Evolutionary conservation across 2,888 invertebrate species (phyloP), one percentile per base, ranked within the genome.

Genomic region (Abscondita cerata): DNA sequence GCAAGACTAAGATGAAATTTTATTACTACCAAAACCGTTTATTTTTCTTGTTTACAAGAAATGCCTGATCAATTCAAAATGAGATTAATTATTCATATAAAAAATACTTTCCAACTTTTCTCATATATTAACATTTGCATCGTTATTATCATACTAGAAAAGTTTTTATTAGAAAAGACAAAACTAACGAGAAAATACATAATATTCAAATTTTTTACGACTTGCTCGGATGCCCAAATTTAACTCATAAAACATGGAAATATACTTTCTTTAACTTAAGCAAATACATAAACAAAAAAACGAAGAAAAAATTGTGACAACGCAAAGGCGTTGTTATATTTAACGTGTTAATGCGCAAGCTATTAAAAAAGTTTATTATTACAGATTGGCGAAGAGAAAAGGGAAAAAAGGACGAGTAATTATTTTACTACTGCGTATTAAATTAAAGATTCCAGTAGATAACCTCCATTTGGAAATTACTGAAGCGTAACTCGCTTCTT

Each of bases 201-300:
- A 41, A 41, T 41, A 41, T 44, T 44, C 44, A 44, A 44, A 44
- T 18, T 44, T 44, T 44, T 44, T 44, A 44, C 44, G 44, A 44
- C 44, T 6, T n/a, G 18, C 18, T 2, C 2, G 18, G 44, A 16
- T 44, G 16, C 18, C n/a, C 44, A 44, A 19, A 44, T 44, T 44
- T 44, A 6, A n/a, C n/a, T 18, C 11, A 44, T 44, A 44, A 44
- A 44, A 44, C 18, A 11, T 18, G 2, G 44, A 18, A 16, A 44
- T 44, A 44, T 44, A 44, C 44, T 44, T 25, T 18, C 44, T 44
- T 16, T 16, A 18, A 19, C 44, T 44, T 44, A 6, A 18, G 18
- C 19, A 44, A 44, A 44, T 11, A 18, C 44, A 44, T 44, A 44
- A 44, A 44, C 44, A 44, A 19, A 18, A 11, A 40, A 44, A 44